Conservation (phyloP, 1,140 invertebrate genomes). For the Lepeophtheirus salmonis region DNA sequence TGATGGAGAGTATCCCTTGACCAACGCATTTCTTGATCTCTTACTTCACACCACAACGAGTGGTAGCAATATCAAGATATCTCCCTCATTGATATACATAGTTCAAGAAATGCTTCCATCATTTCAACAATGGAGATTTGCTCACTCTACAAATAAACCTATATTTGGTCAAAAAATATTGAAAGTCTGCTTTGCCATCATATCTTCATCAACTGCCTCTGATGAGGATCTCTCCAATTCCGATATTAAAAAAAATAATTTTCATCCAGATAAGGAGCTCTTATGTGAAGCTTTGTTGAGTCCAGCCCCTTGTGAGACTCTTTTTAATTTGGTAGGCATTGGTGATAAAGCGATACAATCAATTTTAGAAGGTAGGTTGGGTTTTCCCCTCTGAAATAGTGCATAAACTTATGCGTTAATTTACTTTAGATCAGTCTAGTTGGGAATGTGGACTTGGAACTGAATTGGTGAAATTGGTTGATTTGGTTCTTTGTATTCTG, state of each 20-base stretch:
- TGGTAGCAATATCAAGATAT: not conserved
- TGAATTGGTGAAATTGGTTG: slow-evolving; percentile 1
- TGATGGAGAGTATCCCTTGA: slow-evolving; percentile 16
- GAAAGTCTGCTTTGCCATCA: not conserved
- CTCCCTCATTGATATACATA: slow-evolving; percentile 13
- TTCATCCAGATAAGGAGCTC: not conserved
- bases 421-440: slow-evolving; percentile 4
- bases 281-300: not conserved
- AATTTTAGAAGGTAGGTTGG: not conserved
- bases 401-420: no score
- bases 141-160: not conserved
- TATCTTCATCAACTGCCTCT: not conserved
- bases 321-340: slow-evolving; percentile 1
- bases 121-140: slow-evolving; percentile 17
- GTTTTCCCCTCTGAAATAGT: no score
- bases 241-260: not conserved
- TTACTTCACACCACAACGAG: not conserved
- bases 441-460: slow-evolving; percentile 1
- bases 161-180: slow-evolving; percentile 16
- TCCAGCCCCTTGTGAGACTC: not conserved
- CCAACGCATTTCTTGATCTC: slow-evolving; percentile 14
- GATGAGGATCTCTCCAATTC: not conserved
- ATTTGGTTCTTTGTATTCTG: not conserved
- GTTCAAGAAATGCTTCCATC: slow-evolving; percentile 18
- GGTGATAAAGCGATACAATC: slow-evolving; percentile 1